Percentiles rank a stretch among this genome's conserved stretches.
Conservation (phyloP, 2,888 invertebrate species). For the Drosophila quinaria region DNA sequence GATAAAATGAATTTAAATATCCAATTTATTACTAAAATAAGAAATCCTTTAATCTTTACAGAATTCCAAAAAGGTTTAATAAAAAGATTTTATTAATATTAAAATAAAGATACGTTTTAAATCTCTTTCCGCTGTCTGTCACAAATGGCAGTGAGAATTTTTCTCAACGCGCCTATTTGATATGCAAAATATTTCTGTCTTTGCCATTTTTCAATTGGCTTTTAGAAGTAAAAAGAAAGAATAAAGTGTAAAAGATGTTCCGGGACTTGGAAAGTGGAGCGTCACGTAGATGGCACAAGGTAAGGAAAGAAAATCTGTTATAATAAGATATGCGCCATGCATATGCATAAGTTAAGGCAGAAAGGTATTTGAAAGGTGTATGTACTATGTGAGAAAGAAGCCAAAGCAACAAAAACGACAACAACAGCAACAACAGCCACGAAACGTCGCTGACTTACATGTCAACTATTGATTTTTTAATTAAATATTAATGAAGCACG, state of each 20-base stretch:
- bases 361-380: conserved; percentile 53
- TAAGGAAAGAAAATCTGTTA: conserved; percentile 65
- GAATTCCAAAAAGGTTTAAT: background rate
- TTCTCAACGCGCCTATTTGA: conserved; percentile 21
- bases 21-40: too few species aligned
- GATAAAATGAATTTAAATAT: too few species aligned
- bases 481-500: conserved; percentile 83
- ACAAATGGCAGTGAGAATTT: conserved; percentile 4
- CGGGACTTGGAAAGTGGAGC: conserved; percentile 57
- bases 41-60: background rate
- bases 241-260: conserved; percentile 22
- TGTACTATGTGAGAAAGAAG: conserved; percentile 25
- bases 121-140: background rate
- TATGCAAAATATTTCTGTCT: conserved; percentile 52
- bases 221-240: background rate
- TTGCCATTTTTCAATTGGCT: conserved; percentile 32
- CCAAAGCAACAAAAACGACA: conserved; percentile 25
- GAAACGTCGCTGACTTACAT: conserved; percentile 70
- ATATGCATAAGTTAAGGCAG: conserved; percentile 68
- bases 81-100: background rate
- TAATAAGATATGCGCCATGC: conserved; percentile 80
- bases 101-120: background rate
- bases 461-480: conserved; percentile 84
- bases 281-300: conserved; percentile 63
- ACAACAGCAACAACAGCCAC: conserved; percentile 33